These are phyloP conservation scores for Onthophagus sagittarius DNA, from an alignment of 2,888 invertebrate genomes.

Conservation along the genomic window DNA sequence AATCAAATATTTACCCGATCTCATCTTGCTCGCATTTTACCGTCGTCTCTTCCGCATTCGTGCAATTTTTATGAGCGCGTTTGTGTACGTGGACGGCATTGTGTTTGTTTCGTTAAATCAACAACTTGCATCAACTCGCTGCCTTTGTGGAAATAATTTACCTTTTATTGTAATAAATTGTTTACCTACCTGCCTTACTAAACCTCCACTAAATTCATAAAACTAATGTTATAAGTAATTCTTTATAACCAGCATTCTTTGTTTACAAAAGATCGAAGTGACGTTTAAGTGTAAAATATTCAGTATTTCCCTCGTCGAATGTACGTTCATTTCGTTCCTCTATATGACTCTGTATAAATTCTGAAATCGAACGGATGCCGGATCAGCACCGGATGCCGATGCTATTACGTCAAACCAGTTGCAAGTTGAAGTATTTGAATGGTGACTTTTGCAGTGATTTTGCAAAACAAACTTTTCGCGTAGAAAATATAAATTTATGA, in stretches of 20 bases:
- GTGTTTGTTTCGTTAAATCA: not conserved
- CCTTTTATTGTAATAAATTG: not conserved
- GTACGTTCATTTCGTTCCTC: not conserved
- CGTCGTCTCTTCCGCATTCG: not conserved
- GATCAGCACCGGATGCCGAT: not conserved
- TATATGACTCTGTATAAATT: not conserved
- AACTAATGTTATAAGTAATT: too few species aligned
- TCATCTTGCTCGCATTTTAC: not conserved
- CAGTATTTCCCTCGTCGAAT: not conserved
- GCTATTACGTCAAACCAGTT: not conserved
- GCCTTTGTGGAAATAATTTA: not conserved
- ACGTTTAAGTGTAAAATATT: not conserved
- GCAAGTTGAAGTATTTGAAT: not conserved
- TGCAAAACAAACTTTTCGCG: conserved; percentile 11
- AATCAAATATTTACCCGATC: not conserved
- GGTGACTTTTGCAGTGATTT: conserved; percentile 1
- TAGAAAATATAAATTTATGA: conserved; percentile 12
- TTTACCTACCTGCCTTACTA: too few species aligned
- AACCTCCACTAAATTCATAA: too few species aligned
- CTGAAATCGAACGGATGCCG: not conserved
- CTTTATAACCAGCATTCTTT: not conserved
- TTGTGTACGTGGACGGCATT: not conserved
- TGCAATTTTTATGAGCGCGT: not conserved
- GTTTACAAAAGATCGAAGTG: not conserved
- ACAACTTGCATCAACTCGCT: not conserved